Base-by-base conservation (phyloP, 2,113 vertebrate genomes). In the Mirza zaza region DNA sequence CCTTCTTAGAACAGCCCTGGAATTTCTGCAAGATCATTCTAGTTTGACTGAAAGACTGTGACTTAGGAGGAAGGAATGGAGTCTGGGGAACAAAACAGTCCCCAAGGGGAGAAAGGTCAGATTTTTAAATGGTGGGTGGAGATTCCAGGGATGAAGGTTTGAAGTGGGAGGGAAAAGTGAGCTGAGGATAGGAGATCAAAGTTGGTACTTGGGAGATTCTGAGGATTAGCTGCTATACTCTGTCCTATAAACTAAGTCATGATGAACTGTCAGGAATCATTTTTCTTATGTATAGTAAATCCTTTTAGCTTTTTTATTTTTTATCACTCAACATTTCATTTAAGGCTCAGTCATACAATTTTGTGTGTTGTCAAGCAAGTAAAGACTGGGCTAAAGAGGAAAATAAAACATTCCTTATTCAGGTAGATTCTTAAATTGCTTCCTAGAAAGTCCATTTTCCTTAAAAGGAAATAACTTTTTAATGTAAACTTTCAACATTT, bases 21-120 rank as follows among this genome's bases (percentile, higher is more conserved):
- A 90, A 92, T 90, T 90, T 52, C 27, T 84, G 42, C 63, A 70
- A 80, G 52, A 90, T 71, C 17, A 50, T 90, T 90, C 39, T 71
- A 59, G n/a, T 90, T 81, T 50, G 59, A 17, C 3, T 27, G n/a
- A 80, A 59, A 90, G 25, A 52, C 67, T 79, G 32, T 73, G 25
- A 84, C 4, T 68, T 73, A 45, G 45, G 29, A 89, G 45, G 77
- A 73, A 29, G 12, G 32, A 79, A 63, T 23, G 23, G 42, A 21
- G 17, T 77, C 1, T n/a, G n/a, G 13, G 52, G 42, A 15, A 52
- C 45, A 87, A 52, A 59, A 21, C 48, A 81, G 9, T 20, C 2
- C 6, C 36, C 14, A 21, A 12, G 1, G 3, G 0, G 45, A 52
- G 12, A 75, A 90, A 63, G 4, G 14, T 70, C 55, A 73, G 32